phyloP scores from a whole-genome alignment of 2,888 invertebrate species.

The Trissolcus brochymenae region DNA sequence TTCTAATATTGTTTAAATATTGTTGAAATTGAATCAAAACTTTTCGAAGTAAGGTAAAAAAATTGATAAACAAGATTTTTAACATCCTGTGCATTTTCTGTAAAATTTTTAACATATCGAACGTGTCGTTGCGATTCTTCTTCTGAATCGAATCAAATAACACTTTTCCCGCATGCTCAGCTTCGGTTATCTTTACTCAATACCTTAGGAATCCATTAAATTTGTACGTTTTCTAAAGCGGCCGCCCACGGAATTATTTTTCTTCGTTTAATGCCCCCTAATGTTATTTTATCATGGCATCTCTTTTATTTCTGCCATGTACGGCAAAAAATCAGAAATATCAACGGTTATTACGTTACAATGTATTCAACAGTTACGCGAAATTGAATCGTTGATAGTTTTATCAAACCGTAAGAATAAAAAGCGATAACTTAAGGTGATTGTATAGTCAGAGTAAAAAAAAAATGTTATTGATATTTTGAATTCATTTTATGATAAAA shows the following conservation, averaged over 20 bases:
- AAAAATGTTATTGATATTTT: background rate
- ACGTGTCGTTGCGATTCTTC: constrained; percentile 52
- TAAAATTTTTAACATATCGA: constrained; percentile 43
- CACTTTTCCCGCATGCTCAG: constrained; percentile 42
- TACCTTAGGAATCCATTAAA: constrained; percentile 52
- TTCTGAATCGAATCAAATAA: constrained; percentile 48
- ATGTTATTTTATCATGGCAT: constrained; percentile 44
- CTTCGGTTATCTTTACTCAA: constrained; percentile 41
- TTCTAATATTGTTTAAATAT: too few relatives aligned
- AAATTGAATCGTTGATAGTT: constrained; percentile 36
- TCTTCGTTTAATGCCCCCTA: constrained; percentile 49
- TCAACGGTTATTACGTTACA: constrained; percentile 34
- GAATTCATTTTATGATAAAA: too few relatives aligned
- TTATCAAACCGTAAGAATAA: constrained; percentile 36
- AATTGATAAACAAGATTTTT: background rate
- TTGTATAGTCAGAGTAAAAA: constrained; percentile 13
- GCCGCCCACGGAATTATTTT: constrained; percentile 50
- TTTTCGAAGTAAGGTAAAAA: constrained; percentile 5
- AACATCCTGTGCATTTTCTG: constrained; percentile 13
- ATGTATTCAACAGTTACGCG: constrained; percentile 35
- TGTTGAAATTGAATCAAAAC: constrained; percentile 27
- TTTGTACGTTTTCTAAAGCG: constrained; percentile 51
- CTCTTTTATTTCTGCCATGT: constrained; percentile 7
- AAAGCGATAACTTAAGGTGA: constrained; percentile 25
- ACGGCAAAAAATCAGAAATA: constrained; percentile 36